Evolutionary conservation across 2,113 vertebrate species (phyloP), one percentile per base, ranked within the genome.

Genomic region (Ariopsis seemanni): DNA sequence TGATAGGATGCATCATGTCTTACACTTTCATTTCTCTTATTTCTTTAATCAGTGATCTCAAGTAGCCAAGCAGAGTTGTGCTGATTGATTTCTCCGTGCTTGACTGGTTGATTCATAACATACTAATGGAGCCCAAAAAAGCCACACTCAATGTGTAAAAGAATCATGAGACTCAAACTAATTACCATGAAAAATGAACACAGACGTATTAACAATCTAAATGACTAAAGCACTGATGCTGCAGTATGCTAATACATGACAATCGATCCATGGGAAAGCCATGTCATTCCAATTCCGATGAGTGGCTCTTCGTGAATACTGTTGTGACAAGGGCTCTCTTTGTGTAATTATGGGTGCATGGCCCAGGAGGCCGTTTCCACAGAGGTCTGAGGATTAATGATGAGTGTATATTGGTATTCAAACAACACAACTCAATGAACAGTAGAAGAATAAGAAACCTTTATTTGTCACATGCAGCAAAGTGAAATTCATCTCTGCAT

Each of bases 171-270:
- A 86, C 82, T 75, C 65, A 53, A 78, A 87, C 82, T 86, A 85
- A 91, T 89, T 89, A 89, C 84, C 84, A 86, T 91, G 87, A 88
- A 87, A 90, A 90, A 91, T 85, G 80, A 89, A 89, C 84, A 78
- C 58, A 8, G 87, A 84, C 69, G 82, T 71, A 83, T 71, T 88
- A 88, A 88, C 85, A 83, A 86, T 82, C 84, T 34, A 60, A 87
- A 86, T 84, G 87, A 85, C 86, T 79, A 63, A 81, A 75, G 57
- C 55, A 85, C 86, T 89, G 91, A 88, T 34, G 78, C 89, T 82
- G 89, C 85, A 89, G 48, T 88, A 87, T 89, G 89, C 88, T 84
- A 85, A 89, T 91, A 88, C 71, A 77, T 90, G 77, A 86, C 85
- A 84, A 90, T 91, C 75, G 67, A 88, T 84, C 88, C 42, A 42